Conservation (phyloP, 2,888 invertebrate genomes). For the Tinea pellionella region DNA sequence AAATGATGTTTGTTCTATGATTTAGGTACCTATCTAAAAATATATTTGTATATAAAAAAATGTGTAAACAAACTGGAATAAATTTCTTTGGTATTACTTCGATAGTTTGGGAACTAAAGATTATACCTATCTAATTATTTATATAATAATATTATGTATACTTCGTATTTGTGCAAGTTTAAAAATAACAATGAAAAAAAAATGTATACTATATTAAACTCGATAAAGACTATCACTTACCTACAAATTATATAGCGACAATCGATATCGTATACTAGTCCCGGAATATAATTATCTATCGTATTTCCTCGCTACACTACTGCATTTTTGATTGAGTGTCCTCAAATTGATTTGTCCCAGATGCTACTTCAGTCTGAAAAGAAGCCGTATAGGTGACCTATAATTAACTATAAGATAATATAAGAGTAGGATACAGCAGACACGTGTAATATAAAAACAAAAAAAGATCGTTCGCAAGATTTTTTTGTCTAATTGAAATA, state of each 20-base stretch:
- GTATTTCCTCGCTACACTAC: neutral
- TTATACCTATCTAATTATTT: no score
- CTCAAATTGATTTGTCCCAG: neutral
- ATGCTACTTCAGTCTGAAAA: neutral
- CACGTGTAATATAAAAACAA: neutral
- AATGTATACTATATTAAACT: no score
- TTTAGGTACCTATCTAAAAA: no score
- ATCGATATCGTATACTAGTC: neutral
- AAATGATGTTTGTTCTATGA: no score
- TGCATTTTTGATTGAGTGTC: constrained; percentile 1
- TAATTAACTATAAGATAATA: neutral
- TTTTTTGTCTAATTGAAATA: neutral
- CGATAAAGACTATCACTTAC: no score
- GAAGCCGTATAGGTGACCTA: neutral
- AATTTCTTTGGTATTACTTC: no score
- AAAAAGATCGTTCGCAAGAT: neutral
- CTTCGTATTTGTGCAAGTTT: no score
- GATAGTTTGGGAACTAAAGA: no score
- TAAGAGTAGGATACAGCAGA: neutral
- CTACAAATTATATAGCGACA: neutral
- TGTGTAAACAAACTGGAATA: no score
- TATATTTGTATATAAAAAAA: no score
- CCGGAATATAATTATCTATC: neutral
- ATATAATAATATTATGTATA: no score
- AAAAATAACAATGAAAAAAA: no score